A percentile compares a stretch with the other conserved stretches of the same genome.
These are phyloP conservation scores for Spicauda simplicius DNA, from an alignment of 2,888 invertebrate genomes.

Conservation along the genomic window DNA sequence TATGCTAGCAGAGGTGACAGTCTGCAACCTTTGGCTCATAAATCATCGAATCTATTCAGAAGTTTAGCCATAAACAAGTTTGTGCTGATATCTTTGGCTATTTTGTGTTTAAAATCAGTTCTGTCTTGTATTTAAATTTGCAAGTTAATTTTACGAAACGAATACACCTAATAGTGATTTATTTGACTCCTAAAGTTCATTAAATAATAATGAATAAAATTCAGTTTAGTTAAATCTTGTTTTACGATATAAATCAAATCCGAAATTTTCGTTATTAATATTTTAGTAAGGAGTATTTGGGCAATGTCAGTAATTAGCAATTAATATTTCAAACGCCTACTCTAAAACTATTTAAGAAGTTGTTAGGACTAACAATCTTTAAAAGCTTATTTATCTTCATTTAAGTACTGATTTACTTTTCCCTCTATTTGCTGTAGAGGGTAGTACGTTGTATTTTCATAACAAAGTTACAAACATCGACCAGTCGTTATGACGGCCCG, in stretches of 20 bases:
- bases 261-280: neutral
- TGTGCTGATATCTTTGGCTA: constrained; percentile 23
- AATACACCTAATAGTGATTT: neutral
- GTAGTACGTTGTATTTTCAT: too few species aligned
- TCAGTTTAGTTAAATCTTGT: neutral
- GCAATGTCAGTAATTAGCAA: neutral
- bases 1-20: constrained; percentile 18
- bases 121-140: neutral
- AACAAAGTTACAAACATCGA: too few species aligned
- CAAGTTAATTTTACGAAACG: neutral
- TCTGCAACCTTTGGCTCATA: constrained; percentile 26
- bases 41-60: constrained; percentile 29
- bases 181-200: neutral
- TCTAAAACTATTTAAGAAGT: too few species aligned
- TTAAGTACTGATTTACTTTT: too few species aligned
- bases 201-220: neutral
- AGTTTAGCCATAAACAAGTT: constrained; percentile 36
- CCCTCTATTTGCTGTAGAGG: too few species aligned
- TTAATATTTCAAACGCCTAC: neutral
- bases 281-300: neutral
- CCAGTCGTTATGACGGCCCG: too few species aligned
- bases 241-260: neutral
- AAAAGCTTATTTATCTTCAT: too few species aligned
- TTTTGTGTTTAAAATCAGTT: neutral
- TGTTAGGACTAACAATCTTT: too few species aligned